phyloP scores from a whole-genome alignment of 2,113 vertebrate species.

The Platycercus adscitus region DNA sequence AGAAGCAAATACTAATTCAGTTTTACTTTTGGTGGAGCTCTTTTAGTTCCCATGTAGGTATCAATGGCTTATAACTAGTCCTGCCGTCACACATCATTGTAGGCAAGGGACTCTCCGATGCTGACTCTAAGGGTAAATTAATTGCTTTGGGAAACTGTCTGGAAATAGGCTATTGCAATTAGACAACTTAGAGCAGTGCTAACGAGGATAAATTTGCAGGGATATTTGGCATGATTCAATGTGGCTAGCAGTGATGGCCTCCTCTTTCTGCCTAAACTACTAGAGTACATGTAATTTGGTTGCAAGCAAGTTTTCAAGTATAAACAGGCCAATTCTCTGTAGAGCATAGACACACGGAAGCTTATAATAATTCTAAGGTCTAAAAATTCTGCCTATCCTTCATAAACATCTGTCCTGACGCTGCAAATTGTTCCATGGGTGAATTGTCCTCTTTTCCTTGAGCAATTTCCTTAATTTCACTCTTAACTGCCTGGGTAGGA shows the following conservation, averaged over 20 bases:
- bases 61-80: neutral
- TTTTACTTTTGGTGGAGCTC: neutral
- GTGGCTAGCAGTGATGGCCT: neutral
- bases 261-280: neutral
- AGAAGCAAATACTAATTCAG: neutral
- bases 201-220: neutral
- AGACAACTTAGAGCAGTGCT: neutral
- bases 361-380: neutral
- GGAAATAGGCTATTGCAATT: neutral
- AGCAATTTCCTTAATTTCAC: neutral
- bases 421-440: neutral
- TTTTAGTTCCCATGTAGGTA: neutral
- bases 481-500: neutral
- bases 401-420: neutral
- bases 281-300: neutral
- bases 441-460: neutral
- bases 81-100: neutral
- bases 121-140: neutral
- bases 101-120: neutral
- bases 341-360: neutral
- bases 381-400: neutral
- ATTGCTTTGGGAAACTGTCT: neutral
- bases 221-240: neutral
- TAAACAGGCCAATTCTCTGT: neutral
- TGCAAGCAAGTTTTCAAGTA: neutral